phyloP scores from a whole-genome alignment of 2,888 invertebrate species.

The Pantelozetes paolii region DNA sequence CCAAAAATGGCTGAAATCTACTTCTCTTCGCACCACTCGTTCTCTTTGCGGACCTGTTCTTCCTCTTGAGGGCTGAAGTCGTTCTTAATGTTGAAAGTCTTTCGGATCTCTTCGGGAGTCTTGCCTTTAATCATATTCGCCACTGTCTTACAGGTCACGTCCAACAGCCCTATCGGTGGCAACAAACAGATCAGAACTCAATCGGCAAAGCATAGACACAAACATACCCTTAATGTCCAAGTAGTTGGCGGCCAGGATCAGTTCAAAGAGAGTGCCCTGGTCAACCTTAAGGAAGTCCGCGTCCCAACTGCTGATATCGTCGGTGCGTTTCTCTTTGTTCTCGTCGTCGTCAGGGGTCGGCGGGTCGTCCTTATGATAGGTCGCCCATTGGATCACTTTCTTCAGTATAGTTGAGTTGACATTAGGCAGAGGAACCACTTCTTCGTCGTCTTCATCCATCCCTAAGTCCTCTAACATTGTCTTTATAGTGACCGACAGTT shows the following conservation, averaged over 20 bases:
- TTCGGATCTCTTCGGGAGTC: slow-evolving; percentile 93
- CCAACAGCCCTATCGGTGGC: slow-evolving; percentile 61
- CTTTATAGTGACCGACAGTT: slow-evolving; percentile 95
- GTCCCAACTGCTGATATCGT: slow-evolving; percentile 98
- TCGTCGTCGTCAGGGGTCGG: slow-evolving; percentile 95
- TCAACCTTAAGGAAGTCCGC: slow-evolving; percentile 98
- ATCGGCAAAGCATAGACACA: too few species aligned
- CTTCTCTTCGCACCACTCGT: slow-evolving; percentile 90
- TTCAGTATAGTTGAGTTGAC: slow-evolving; percentile 94
- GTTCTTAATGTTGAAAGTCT: slow-evolving; percentile 94
- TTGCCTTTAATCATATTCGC: slow-evolving; percentile 98
- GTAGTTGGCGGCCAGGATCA: slow-evolving; percentile 94
- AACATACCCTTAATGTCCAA: slow-evolving; percentile 76
- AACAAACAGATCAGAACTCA: neutral
- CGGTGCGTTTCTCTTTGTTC: slow-evolving; percentile 95
- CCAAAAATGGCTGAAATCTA: too few species aligned
- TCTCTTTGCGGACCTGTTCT: slow-evolving; percentile 94
- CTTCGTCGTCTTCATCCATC: slow-evolving; percentile 62
- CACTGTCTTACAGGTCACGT: slow-evolving; percentile 94
- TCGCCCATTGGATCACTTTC: slow-evolving; percentile 63
- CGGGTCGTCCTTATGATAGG: slow-evolving; percentile 75
- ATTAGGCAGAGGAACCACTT: slow-evolving; percentile 90
- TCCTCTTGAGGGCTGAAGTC: slow-evolving; percentile 82
- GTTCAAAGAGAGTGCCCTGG: slow-evolving; percentile 90
- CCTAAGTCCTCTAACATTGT: slow-evolving; percentile 82